Evolutionary conservation across 2,888 invertebrate genomes (phyloP).

Genomic region (Lithophane ornitopus): DNA sequence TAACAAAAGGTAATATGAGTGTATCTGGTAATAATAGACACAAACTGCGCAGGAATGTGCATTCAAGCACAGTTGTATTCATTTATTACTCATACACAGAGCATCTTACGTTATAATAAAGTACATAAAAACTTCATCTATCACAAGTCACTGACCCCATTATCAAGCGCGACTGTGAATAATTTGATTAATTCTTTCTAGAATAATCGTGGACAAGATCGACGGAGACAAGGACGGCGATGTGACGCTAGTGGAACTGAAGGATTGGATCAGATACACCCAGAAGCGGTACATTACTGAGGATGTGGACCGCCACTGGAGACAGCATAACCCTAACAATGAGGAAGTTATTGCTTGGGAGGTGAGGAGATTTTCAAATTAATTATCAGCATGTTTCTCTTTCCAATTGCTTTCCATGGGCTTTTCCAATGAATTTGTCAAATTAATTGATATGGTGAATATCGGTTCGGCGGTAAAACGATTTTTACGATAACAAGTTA

Average conservation of each 20-base stretch:
- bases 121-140: conserved; percentile 39
- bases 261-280: conserved; percentile 98
- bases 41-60: conserved; percentile 8
- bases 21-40: neutral
- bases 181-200: conserved; percentile 81
- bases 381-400: neutral
- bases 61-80: neutral
- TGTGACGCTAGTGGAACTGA: conserved; percentile 96
- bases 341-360: conserved; percentile 95
- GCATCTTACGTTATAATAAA: neutral
- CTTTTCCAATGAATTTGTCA: neutral
- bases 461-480: too few species aligned
- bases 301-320: conserved; percentile 98
- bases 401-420: too few species aligned
- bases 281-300: conserved; percentile 97
- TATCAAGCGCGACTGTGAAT: conserved; percentile 59
- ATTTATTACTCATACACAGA: neutral
- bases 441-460: neutral
- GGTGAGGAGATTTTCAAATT: conserved; percentile 75
- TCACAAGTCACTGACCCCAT: conserved; percentile 66
- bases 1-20: neutral
- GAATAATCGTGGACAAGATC: conserved; percentile 98
- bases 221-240: conserved; percentile 96
- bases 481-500: neutral
- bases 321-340: conserved; percentile 95